phyloP scores from a whole-genome alignment of 1,140 invertebrate species.

The Hermatobates lingyangjiaoensis region DNA sequence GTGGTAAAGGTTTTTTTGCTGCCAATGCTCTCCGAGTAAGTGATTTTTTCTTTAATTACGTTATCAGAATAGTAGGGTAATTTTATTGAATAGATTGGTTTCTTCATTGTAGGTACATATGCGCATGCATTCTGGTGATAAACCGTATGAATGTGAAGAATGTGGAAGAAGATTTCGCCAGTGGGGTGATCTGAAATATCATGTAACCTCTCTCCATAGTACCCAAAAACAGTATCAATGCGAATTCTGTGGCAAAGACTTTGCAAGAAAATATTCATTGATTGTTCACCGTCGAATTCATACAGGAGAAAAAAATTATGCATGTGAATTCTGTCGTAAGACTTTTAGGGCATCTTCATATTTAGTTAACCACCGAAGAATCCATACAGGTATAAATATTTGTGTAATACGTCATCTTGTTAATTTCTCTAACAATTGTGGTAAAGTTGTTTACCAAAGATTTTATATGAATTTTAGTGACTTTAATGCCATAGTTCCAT shows the following conservation, averaged over 20 bases:
- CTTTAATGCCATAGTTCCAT: not conserved
- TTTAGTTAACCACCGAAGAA: constrained; percentile 66
- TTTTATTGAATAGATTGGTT: too few relatives aligned
- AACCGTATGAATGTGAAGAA: constrained; percentile 58
- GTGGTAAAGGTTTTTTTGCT: constrained; percentile 63
- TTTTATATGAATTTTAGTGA: not conserved
- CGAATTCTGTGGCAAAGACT: constrained; percentile 79
- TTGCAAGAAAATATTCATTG: constrained; percentile 81
- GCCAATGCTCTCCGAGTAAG: constrained; percentile 51
- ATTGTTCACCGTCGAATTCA: constrained; percentile 78
- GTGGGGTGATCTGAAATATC: constrained; percentile 78
- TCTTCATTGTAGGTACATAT: constrained; percentile 37
- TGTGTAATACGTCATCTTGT: not conserved
- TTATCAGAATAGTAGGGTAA: not conserved
- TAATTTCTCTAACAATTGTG: not conserved
- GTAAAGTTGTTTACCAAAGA: not conserved
- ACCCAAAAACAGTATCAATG: constrained; percentile 66
- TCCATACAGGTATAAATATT: constrained; percentile 57
- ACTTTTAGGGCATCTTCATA: constrained; percentile 71
- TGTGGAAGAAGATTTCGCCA: constrained; percentile 62
- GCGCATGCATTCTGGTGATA: constrained; percentile 52
- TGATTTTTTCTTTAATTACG: constrained; percentile 1
- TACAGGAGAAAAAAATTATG: constrained; percentile 74
- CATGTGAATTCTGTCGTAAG: constrained; percentile 67
- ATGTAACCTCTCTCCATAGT: constrained; percentile 69